Percentiles rank a stretch among this genome's conserved stretches.
phyloP scores from a whole-genome alignment of 2,113 vertebrate species.

The Gasterosteus nipponicus region DNA sequence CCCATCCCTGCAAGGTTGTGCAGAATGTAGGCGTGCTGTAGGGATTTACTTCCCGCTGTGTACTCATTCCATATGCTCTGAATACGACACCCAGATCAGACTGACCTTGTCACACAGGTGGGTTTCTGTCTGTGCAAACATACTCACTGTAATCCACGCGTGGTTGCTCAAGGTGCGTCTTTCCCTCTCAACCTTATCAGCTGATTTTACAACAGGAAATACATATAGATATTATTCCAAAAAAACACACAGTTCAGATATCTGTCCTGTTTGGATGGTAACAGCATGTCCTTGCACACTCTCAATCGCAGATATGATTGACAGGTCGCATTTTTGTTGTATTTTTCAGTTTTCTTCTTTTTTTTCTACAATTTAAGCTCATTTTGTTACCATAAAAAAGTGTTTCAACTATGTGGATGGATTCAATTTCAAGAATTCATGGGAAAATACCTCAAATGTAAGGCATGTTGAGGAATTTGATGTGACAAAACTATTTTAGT shows the following conservation, averaged over 20 bases:
- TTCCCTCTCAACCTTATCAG: conserved; percentile 3
- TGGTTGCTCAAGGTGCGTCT: neutral
- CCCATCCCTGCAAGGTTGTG: conserved; percentile 68
- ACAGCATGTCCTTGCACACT: neutral
- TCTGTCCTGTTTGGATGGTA: conserved; percentile 5
- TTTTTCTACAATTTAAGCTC: neutral
- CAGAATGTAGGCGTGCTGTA: conserved; percentile 39
- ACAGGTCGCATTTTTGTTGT: neutral
- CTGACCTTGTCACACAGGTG: conserved; percentile 31
- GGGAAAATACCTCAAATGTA: neutral
- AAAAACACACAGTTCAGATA: neutral
- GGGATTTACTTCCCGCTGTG: conserved; percentile 60
- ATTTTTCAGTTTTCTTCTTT: neutral
- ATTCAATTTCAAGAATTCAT: neutral
- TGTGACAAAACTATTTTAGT: neutral
- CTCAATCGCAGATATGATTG: conserved; percentile 6
- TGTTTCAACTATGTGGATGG: neutral
- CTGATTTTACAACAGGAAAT: neutral
- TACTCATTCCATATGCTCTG: conserved; percentile 49
- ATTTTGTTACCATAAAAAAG: neutral
- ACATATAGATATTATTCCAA: conserved; percentile 1
- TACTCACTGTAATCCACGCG: neutral
- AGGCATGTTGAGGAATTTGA: neutral
- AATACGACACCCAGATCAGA: conserved; percentile 36
- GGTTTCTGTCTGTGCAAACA: conserved; percentile 22